Conservation (phyloP, 1,140 invertebrate genomes). For the Drosophila malerkotliana region DNA sequence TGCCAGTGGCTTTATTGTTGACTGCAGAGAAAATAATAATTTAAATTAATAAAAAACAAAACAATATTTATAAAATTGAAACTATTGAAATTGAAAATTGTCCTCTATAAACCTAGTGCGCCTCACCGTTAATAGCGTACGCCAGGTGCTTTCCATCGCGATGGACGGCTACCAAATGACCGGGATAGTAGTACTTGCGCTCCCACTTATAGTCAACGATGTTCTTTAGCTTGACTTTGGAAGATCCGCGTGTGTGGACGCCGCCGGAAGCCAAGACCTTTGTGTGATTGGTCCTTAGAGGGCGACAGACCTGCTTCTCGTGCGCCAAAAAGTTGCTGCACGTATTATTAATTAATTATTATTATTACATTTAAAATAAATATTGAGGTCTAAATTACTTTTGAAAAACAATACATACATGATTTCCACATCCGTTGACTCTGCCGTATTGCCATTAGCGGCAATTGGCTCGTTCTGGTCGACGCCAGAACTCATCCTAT, state of each 20-base stretch:
- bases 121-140: constrained; percentile 94
- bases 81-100: too few relatives aligned
- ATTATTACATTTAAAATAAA: background rate
- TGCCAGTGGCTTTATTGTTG: constrained; percentile 82
- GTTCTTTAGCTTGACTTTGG: constrained; percentile 95
- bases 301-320: constrained; percentile 88
- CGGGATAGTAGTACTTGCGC: constrained; percentile 92
- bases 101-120: background rate
- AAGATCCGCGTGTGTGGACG: constrained; percentile 90
- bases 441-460: constrained; percentile 57
- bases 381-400: background rate
- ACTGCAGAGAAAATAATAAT: constrained; percentile 36
- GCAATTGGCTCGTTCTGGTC: constrained; percentile 54
- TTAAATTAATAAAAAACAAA: background rate
- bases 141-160: constrained; percentile 93
- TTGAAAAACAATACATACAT: constrained; percentile 34
- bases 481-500: constrained; percentile 52
- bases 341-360: background rate
- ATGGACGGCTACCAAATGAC: constrained; percentile 95
- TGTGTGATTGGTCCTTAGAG: constrained; percentile 89
- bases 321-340: constrained; percentile 86
- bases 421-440: constrained; percentile 57
- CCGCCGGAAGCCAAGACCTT: constrained; percentile 89
- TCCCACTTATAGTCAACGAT: constrained; percentile 98
- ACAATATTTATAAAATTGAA: background rate